A percentile compares a stretch with the other conserved stretches of the same genome.
Conservation (phyloP, 2,113 vertebrate genomes). For the Balaenoptera acutorostrata region DNA sequence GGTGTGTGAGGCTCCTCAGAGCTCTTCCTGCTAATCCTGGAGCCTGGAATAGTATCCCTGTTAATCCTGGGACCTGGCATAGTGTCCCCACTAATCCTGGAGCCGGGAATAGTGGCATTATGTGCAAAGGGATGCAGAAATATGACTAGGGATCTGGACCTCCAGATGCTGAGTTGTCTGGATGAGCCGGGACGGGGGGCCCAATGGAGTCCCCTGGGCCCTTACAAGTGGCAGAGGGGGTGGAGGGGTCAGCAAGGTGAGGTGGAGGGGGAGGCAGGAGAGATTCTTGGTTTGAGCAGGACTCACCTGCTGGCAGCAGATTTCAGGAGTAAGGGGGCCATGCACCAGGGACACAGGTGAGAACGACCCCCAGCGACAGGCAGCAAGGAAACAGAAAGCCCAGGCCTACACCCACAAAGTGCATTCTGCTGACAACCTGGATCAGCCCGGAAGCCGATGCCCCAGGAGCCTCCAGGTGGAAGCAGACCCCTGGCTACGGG, state of each 20-base stretch:
- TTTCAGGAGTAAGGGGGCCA: background rate
- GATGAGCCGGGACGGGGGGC: too few relatives aligned
- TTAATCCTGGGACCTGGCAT: too few relatives aligned
- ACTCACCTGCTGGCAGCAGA: background rate
- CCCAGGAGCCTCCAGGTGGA: too few relatives aligned
- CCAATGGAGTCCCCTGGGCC: accelerated
- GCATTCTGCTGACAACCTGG: too few relatives aligned
- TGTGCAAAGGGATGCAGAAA: background rate
- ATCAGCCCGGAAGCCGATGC: too few relatives aligned
- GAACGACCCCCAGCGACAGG: too few relatives aligned
- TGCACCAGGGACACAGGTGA: background rate
- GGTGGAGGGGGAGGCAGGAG: too few relatives aligned
- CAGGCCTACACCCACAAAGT: background rate
- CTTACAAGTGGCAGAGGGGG: too few relatives aligned
- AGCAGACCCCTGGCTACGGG: too few relatives aligned
- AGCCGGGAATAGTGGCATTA: too few relatives aligned
- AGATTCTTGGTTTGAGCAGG: background rate
- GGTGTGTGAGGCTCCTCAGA: background rate
- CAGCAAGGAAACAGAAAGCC: background rate
- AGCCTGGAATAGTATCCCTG: too few relatives aligned
- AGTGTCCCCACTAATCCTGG: background rate
- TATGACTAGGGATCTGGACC: background rate
- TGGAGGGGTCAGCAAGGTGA: background rate
- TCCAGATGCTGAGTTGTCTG: background rate
- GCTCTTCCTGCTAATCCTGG: background rate